Percentiles rank a stretch among this genome's conserved stretches.
Evolutionary conservation across 2,888 invertebrate species (phyloP).

Genomic region (Furcula furcula): DNA sequence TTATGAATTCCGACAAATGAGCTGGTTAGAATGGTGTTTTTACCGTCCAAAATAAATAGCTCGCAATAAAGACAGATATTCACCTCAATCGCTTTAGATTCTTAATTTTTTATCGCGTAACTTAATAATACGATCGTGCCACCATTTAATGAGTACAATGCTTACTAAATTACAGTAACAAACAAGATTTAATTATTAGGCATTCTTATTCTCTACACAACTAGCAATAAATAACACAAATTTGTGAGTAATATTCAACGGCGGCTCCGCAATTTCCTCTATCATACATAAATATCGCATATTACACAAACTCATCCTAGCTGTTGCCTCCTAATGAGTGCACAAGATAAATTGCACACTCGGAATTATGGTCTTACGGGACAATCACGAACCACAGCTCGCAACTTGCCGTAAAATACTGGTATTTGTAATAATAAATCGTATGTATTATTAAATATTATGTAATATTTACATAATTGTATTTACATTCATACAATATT

Average conservation of each 20-base stretch:
- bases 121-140: too few species aligned
- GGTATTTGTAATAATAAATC: too few species aligned
- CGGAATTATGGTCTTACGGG: conserved; percentile 22
- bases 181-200: too few species aligned
- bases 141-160: too few species aligned
- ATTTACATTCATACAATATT: too few species aligned
- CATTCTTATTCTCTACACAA: too few species aligned
- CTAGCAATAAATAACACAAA: background rate
- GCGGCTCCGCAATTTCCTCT: background rate
- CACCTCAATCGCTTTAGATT: too few species aligned
- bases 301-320: conserved; percentile 15
- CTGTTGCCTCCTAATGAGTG: conserved; percentile 25
- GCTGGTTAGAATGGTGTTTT: conserved; percentile 23
- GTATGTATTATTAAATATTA: conserved; percentile 25
- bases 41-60: conserved; percentile 10
- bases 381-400: too few species aligned
- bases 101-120: too few species aligned
- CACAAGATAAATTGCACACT: conserved; percentile 32
- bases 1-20: conserved; percentile 28
- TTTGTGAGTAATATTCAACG: background rate
- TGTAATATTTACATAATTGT: too few species aligned
- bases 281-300: conserved; percentile 19
- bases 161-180: too few species aligned
- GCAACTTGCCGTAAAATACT: conserved; percentile 20
- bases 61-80: background rate